Conservation (phyloP, 2,888 invertebrate genomes). For the Nemapogon koenigi region DNA sequence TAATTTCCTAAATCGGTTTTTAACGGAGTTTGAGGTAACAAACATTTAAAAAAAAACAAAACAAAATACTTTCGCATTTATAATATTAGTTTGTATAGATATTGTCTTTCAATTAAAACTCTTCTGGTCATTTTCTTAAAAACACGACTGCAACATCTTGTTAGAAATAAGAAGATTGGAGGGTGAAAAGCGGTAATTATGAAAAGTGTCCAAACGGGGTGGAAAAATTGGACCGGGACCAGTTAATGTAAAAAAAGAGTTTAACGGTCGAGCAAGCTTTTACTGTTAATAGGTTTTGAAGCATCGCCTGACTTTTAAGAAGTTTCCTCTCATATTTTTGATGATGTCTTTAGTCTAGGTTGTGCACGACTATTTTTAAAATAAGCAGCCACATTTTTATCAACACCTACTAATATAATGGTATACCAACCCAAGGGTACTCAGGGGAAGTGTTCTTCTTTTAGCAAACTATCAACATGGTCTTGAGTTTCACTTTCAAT, state of each 20-base stretch:
- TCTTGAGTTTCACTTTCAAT: neutral
- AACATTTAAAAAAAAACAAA: too few relatives aligned
- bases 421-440: neutral
- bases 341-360: too few relatives aligned
- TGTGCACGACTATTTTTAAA: too few relatives aligned
- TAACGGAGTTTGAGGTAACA: too few relatives aligned
- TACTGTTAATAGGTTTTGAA: conserved; percentile 58
- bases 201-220: conserved; percentile 54
- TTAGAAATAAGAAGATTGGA: conserved; percentile 29
- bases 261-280: conserved; percentile 55
- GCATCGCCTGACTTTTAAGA: conserved; percentile 26
- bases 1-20: too few relatives aligned
- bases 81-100: too few relatives aligned
- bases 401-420: neutral
- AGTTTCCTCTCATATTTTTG: too few relatives aligned
- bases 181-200: conserved; percentile 47
- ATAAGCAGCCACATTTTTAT: too few relatives aligned
- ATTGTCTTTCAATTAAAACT: too few relatives aligned
- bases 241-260: conserved; percentile 44
- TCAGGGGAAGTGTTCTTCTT: neutral
- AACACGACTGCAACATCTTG: conserved; percentile 55
- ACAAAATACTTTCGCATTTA: too few relatives aligned
- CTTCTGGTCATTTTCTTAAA: too few relatives aligned
- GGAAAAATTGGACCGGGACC: conserved; percentile 44
- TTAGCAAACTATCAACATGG: neutral